Percentiles rank a stretch among this genome's conserved stretches.
Conservation (phyloP, 2,113 vertebrate species). For the Zosterops hypoxanthus region DNA sequence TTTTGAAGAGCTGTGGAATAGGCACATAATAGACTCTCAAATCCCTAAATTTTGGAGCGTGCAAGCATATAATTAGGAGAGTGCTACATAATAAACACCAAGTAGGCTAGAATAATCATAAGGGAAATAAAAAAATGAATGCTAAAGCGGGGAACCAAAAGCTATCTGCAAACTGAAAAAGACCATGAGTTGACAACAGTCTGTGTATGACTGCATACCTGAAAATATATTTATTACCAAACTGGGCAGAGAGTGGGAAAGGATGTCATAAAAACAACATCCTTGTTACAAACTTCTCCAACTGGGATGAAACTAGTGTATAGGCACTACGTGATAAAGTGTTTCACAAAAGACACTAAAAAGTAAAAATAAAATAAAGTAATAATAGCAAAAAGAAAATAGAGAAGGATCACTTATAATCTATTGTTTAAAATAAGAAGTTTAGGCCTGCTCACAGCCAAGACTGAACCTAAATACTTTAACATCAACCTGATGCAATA, state of each 20-base stretch:
- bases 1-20: neutral
- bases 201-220: neutral
- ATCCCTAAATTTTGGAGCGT: slow-evolving; percentile 13
- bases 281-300: neutral
- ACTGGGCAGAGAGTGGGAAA: neutral
- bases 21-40: neutral
- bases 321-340: neutral
- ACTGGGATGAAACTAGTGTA: neutral
- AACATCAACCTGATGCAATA: neutral
- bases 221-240: neutral
- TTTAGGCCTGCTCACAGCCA: neutral
- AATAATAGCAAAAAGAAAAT: neutral
- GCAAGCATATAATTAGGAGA: slow-evolving; percentile 39
- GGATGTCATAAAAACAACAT: neutral
- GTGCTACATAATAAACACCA: slow-evolving; percentile 39
- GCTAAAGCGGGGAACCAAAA: neutral
- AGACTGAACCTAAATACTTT: neutral
- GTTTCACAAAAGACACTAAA: neutral
- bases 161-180: neutral
- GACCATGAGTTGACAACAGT: neutral
- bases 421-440: neutral
- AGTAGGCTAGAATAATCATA: slow-evolving; percentile 43
- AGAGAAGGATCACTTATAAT: neutral
- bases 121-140: slow-evolving; percentile 17
- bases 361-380: neutral